Evolutionary conservation across 2,797 vertebrate genomes (phyloP).

Genomic region (Thripadectes ignobilis): DNA sequence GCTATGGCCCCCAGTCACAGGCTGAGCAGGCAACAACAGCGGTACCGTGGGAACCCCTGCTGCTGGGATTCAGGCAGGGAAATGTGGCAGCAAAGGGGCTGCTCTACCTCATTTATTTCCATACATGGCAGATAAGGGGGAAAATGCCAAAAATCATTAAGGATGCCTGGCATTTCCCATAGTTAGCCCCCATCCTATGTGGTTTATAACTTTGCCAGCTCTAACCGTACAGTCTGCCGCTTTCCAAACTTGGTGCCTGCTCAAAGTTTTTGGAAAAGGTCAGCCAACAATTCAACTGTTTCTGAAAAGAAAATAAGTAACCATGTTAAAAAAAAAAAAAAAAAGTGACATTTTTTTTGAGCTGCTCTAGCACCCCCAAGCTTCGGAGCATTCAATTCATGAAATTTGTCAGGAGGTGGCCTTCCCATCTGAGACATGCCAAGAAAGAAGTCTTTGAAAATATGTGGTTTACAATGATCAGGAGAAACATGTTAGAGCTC

Average conservation of each 20-base stretch:
- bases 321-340: background rate
- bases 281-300: slow-evolving; percentile 28
- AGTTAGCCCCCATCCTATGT: background rate
- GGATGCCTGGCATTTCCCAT: background rate
- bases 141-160: background rate
- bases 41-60: background rate
- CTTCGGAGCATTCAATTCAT: background rate
- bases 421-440: background rate
- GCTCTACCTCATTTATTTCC: background rate
- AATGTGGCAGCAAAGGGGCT: fast-evolving
- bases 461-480: background rate
- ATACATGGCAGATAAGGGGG: background rate
- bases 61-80: background rate
- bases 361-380: slow-evolving; percentile 7
- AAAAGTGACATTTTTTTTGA: background rate
- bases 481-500: background rate
- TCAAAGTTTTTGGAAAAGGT: slow-evolving; percentile 34
- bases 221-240: background rate
- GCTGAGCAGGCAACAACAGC: background rate
- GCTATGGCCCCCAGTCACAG: background rate
- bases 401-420: background rate
- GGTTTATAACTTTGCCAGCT: background rate
- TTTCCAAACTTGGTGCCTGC: background rate
- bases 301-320: slow-evolving; percentile 23
- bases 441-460: slow-evolving; percentile 17